Evolutionary conservation across 2,113 vertebrate genomes (phyloP).

Genomic region (human): GRCh38 chr9:106599001-106599500

Average conservation of each 20-base stretch:
- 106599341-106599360: constrained; percentile 26
- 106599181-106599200: constrained; percentile 64
- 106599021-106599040: constrained; percentile 79
- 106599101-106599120: constrained; percentile 70
- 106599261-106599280: constrained; percentile 1
- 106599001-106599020: constrained; percentile 70
- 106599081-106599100: constrained; percentile 74
- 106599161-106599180: constrained; percentile 63
- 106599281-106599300: neutral
- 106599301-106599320: neutral
- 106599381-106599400: constrained; percentile 6
- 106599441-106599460: neutral
- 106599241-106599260: neutral
- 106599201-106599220: constrained; percentile 43
- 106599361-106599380: neutral
- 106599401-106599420: neutral
- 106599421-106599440: neutral
- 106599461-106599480: neutral
- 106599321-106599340: neutral
- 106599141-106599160: constrained; percentile 45
- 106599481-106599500: neutral
- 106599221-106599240: constrained; percentile 11
- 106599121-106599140: constrained; percentile 51
- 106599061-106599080: constrained; percentile 34
- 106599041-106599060: constrained; percentile 76